Evolutionary conservation across 2,888 invertebrate genomes (phyloP).

Genomic region (Diploptera punctata): DNA sequence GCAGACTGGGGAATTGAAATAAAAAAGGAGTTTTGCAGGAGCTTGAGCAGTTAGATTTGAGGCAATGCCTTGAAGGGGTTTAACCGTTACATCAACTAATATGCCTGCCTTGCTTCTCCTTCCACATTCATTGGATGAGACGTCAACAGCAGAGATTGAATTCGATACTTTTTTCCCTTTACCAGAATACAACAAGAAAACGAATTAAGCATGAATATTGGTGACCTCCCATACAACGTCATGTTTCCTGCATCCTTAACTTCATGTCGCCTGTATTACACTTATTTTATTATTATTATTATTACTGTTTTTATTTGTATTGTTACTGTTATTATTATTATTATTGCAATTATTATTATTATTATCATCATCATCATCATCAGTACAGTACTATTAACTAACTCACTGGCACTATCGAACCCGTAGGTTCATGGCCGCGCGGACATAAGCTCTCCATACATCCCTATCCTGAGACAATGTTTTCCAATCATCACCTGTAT

Average conservation of each 20-base stretch:
- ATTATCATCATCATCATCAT: no score
- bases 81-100: conserved; percentile 35
- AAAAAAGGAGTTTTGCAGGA: conserved; percentile 7
- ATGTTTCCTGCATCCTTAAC: neutral
- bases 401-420: no score
- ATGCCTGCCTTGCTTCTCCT: conserved; percentile 31
- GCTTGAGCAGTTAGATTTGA: conserved; percentile 8
- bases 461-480: no score
- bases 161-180: conserved; percentile 29
- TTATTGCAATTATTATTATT: no score
- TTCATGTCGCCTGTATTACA: neutral
- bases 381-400: no score
- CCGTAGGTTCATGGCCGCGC: no score
- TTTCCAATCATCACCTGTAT: no score
- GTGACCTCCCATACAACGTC: neutral
- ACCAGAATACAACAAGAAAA: conserved; percentile 1
- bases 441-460: no score
- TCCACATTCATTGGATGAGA: conserved; percentile 34
- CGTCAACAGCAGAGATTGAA: conserved; percentile 37
- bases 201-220: conserved; percentile 13
- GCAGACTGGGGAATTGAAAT: conserved; percentile 18
- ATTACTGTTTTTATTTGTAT: no score
- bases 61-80: conserved; percentile 13
- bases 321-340: no score
- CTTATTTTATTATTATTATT: no score